These are phyloP conservation scores for Pedionomus torquatus DNA, from an alignment of 2,113 vertebrate species.

Conservation along the genomic window DNA sequence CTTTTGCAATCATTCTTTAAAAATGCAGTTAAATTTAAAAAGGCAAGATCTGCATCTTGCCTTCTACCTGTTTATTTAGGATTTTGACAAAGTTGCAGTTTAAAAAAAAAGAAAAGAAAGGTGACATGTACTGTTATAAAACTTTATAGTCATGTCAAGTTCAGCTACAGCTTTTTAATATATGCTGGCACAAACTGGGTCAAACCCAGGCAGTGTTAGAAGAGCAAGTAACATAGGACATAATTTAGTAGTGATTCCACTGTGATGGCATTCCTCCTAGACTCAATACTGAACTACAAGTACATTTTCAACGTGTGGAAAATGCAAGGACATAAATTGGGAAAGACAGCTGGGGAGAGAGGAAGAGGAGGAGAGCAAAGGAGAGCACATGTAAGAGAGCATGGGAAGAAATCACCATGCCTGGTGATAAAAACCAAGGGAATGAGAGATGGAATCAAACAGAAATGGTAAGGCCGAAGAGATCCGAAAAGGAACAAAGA, in stretches of 20 bases:
- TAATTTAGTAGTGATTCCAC: not conserved
- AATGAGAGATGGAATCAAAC: not conserved
- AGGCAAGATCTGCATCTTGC: not conserved
- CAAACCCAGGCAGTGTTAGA: not conserved
- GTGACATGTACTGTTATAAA: not conserved
- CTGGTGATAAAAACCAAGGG: not conserved
- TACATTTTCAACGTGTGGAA: not conserved
- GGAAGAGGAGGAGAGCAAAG: not conserved
- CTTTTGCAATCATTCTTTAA: not conserved
- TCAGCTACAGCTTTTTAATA: not conserved
- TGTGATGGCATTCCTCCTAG: not conserved
- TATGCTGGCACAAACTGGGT: not conserved
- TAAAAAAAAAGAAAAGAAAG: not conserved
- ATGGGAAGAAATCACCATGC: not conserved
- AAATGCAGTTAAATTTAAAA: not conserved
- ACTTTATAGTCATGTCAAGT: not conserved
- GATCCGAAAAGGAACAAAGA: not conserved
- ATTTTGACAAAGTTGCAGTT: not conserved
- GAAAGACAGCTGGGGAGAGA: not conserved
- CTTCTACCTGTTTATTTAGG: not conserved
- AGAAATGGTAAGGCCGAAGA: not conserved
- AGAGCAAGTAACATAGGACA: not conserved
- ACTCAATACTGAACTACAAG: not conserved
- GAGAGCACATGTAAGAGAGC: not conserved
- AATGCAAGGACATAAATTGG: not conserved